Percentiles rank a stretch among this genome's conserved stretches.
These are phyloP conservation scores for Gari tellinella DNA, from an alignment of 2,888 invertebrate species.

Conservation along the genomic window DNA sequence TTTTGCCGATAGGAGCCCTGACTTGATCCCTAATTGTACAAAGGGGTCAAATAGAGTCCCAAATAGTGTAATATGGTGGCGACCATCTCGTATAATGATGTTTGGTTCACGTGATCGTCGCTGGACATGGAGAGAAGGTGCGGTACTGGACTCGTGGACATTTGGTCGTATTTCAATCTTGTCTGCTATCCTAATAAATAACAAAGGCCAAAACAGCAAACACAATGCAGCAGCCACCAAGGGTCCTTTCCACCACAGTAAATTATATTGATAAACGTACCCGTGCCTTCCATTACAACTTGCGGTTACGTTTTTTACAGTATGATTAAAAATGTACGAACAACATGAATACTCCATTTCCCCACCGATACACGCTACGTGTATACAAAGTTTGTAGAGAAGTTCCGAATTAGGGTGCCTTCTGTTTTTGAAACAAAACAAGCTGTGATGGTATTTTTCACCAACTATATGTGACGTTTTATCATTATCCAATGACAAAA, in stretches of 20 bases:
- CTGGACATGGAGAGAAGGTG: not conserved
- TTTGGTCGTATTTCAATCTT: too few relatives aligned
- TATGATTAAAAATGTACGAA: conserved; percentile 19
- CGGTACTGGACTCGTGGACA: too few relatives aligned
- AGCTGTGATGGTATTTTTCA: conserved; percentile 49
- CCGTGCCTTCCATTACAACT: conserved; percentile 11
- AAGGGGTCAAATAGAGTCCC: conserved; percentile 1
- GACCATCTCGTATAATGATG: not conserved
- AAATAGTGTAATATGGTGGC: not conserved
- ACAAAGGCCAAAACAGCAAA: conserved; percentile 40
- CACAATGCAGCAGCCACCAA: conserved; percentile 33
- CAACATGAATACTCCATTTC: conserved; percentile 49
- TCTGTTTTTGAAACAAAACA: conserved; percentile 53
- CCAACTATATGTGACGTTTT: conserved; percentile 9
- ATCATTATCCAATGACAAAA: conserved; percentile 20
- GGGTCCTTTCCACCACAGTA: conserved; percentile 46
- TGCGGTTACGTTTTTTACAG: conserved; percentile 4
- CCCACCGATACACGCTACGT: conserved; percentile 55
- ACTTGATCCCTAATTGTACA: not conserved
- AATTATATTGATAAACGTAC: conserved; percentile 16
- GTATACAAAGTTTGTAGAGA: conserved; percentile 43
- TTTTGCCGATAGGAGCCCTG: too few relatives aligned
- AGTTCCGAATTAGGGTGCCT: conserved; percentile 30
- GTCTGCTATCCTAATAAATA: conserved; percentile 19
- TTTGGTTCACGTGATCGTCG: not conserved